phyloP scores from a whole-genome alignment of 1,140 invertebrate genomes.

The Tyrophagus putrescentiae region DNA sequence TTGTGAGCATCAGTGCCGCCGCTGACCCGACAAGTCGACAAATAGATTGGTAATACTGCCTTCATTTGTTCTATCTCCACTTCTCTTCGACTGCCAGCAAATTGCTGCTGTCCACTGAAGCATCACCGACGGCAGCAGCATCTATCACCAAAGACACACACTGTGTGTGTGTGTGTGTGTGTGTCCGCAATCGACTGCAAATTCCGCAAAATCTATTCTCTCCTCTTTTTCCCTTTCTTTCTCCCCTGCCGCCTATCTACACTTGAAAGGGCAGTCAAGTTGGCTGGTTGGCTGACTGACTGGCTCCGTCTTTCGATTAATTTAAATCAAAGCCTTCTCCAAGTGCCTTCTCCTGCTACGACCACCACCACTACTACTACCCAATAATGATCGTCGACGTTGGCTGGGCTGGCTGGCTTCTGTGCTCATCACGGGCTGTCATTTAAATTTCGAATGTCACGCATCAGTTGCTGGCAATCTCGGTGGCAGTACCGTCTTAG shows the following conservation, averaged over 20 bases:
- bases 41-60: constrained; percentile 4
- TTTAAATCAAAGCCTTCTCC: constrained; percentile 12
- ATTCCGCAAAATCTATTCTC: not conserved
- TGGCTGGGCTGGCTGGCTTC: no score
- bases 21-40: no score
- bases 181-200: constrained; percentile 11
- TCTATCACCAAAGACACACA: constrained; percentile 1
- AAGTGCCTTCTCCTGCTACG: no score
- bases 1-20: no score
- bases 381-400: no score
- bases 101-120: constrained; percentile 1
- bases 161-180: no score
- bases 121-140: not conserved
- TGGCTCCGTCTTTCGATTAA: not conserved
- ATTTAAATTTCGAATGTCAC: constrained; percentile 7
- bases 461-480: constrained; percentile 7
- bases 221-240: not conserved
- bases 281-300: no score
- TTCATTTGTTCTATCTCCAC: no score
- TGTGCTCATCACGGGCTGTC: no score
- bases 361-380: no score
- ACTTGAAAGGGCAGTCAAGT: not conserved
- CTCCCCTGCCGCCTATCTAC: not conserved
- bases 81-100: not conserved
- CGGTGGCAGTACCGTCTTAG: no score